Evolutionary conservation across 1,140 invertebrate genomes (phyloP), one percentile per base, ranked within the genome.

Genomic region (Pogonomyrmex barbatus): DNA sequence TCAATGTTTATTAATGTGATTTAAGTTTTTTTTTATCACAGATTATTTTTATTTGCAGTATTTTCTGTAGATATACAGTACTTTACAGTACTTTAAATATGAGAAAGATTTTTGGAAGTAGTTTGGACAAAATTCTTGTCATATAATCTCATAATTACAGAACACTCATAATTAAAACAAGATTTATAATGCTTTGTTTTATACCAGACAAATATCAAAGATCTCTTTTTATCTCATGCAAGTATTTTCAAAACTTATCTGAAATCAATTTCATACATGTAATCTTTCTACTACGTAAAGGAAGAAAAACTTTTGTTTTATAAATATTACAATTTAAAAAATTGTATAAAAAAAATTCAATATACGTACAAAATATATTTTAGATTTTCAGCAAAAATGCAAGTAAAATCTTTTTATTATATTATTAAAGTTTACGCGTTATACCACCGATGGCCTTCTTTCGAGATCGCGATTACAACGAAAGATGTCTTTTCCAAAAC

Each of bases 381-480:
- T 1, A 42, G 14, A 45, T 54, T 17, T 77, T 47, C 0, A 78
- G 1, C 47, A 54, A 71, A 77, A 77, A 54, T n/a, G 4, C 9
- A 58, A 14, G 24, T 4, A 4, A 42, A 39, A 60, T 75, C 17
- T 73, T 52, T 9, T 36, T 50, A 24, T 24, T 63, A 52, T n/a
- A 9, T 85, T 24, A 62, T 12, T 65, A 17, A 47, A 47, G 17
- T 39, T 1, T n/a, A 50, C 14, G 24, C 17, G 30, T 30, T 39
- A 12, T n/a, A 0, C 36, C 8, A 17, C 50, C n/a, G 39, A 78
- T 54, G 33, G 17, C 5, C 14, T 50, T 68, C 39, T 79, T 68
- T 78, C 30, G 33, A 3, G 30, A 85, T 67, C n/a, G 17, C 45
- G 33, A 62, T 82, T 82, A 81, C 45, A 30, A 47, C 14, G 3